Conservation (phyloP, 2,888 invertebrate genomes). For the Hypena proboscidalis region DNA sequence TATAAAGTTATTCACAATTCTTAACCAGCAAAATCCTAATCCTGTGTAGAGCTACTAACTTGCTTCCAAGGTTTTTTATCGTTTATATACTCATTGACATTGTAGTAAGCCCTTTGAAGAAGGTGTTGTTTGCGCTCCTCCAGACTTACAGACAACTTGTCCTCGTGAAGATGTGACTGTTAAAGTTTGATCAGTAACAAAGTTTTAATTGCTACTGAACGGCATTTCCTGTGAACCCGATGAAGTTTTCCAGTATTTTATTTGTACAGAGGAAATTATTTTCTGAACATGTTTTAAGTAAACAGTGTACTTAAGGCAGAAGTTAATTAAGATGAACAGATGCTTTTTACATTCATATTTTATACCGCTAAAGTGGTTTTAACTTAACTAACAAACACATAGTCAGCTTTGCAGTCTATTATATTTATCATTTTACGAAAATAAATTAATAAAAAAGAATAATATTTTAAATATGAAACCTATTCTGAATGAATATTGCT, state of each 20-base stretch:
- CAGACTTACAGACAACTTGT: constrained; percentile 57
- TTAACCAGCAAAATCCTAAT: too few species aligned
- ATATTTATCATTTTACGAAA: too few species aligned
- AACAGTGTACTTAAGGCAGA: constrained; percentile 15
- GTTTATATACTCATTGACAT: too few species aligned
- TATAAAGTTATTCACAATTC: too few species aligned
- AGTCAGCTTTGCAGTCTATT: too few species aligned
- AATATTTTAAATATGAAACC: too few species aligned
- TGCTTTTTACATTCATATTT: constrained; percentile 2
- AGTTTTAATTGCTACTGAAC: constrained; percentile 81
- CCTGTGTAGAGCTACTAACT: too few species aligned
- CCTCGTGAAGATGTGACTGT: constrained; percentile 68
- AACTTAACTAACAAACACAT: too few species aligned
- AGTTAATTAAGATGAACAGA: constrained; percentile 16
- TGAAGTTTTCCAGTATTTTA: constrained; percentile 62
- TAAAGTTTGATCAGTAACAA: constrained; percentile 77
- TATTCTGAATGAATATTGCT: too few species aligned
- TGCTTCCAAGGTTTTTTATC: too few species aligned
- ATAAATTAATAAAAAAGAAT: too few species aligned
- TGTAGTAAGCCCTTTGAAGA: too few species aligned
- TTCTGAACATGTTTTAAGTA: constrained; percentile 41
- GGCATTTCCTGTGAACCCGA: constrained; percentile 62
- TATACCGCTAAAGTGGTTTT: not conserved
- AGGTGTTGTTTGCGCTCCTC: constrained; percentile 57
- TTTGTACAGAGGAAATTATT: constrained; percentile 57